Evolutionary conservation across 2,113 vertebrate genomes (phyloP), one percentile per base, ranked within the genome.

Genomic region (Lasiurus borealis): DNA sequence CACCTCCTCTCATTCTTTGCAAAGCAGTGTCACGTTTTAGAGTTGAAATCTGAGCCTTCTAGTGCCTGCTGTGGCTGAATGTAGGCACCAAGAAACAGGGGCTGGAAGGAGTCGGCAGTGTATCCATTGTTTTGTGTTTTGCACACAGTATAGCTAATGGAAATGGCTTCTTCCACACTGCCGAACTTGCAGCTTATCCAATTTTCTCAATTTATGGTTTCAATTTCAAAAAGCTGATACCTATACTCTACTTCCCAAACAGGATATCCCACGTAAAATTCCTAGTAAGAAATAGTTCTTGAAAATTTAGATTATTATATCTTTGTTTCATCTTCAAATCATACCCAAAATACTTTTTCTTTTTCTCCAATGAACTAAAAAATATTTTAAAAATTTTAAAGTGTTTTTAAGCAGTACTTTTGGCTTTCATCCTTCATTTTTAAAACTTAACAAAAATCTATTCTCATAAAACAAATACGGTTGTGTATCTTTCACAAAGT

Each of bases 261-360:
- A 71, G 71, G 69, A 36, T 25, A n/a, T 50, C 62, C 48, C 18
- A n/a, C 68, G n/a, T 7, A 73, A 85, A 29, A 69, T 62, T 66
- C 34, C 8, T 21, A 48, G 34, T 8, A 83, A 48, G 29, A 48
- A 90, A 34, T 3, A 8, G 48, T 57, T 19, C 54, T 78, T 69
- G 31, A 16, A 75, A 77, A 72, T 40, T 92, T 19, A 31, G 50
- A 71, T 6, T 19, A 21, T 50, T 36, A 14, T n/a, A 29, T n/a
- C 54, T 85, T 23, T 83, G 44, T 25, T 92, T 88, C 46, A 81
- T 88, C 85, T 85, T 85, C 27, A 68, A 46, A 64, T 77, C 19
- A 18, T 8, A 71, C 18, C 23, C 77, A 90, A 87, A 75, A 82
- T 25, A 36, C 0, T 31, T 59, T 54, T 68, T 62, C n/a, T 36